Evolutionary conservation across 2,888 invertebrate species (phyloP), one percentile per base, ranked within the genome.

Genomic region (Timema podura): DNA sequence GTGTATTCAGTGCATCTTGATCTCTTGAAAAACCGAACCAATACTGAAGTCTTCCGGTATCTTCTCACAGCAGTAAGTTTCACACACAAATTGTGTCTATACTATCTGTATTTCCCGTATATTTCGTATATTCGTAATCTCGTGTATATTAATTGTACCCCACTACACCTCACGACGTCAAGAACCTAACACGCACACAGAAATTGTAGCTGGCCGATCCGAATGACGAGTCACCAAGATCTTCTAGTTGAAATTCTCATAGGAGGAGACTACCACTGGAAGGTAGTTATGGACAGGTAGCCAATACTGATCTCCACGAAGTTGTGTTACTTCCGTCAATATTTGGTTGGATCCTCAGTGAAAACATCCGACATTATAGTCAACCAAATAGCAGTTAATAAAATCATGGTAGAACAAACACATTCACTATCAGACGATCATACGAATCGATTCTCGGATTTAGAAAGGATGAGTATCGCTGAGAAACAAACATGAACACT

Each of bases 181-280:
- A 49, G 16, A 59, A 44, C 13, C 46, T 47, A 45, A 16, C 7
- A 15, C 11, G n/a, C 11, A 68, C 16, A 16, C 16, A 30, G 2
- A 68, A 61, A 54, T 46, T 67, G 6, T 30, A 15, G 11, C 11
- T 67, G n/a, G 67, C 67, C 6, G 67, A 67, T n/a, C 44, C 67
- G 9, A 67, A 51, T 11, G 45, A 51, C 30, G 45, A 5, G 30
- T 30, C 2, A 7, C 13, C 45, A 16, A 7, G 61, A 68, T 15
- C 59, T 59, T 47, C 48, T 48, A 9, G 61, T 68, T 9, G 59
- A 68, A 15, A 7, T 68, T 3, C 61, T 68, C 3, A 68, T 68
- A 13, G 68, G 67, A 49, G 45, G 66, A 47, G 66, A 66, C 47
- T 49, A 48, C 6, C 49, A 66, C 48, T 64, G 64, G 66, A 48